Percentiles rank a stretch among this genome's conserved stretches.
These are phyloP conservation scores for Miichthys miiuy DNA, from an alignment of 2,797 vertebrate species.

Conservation along the genomic window DNA sequence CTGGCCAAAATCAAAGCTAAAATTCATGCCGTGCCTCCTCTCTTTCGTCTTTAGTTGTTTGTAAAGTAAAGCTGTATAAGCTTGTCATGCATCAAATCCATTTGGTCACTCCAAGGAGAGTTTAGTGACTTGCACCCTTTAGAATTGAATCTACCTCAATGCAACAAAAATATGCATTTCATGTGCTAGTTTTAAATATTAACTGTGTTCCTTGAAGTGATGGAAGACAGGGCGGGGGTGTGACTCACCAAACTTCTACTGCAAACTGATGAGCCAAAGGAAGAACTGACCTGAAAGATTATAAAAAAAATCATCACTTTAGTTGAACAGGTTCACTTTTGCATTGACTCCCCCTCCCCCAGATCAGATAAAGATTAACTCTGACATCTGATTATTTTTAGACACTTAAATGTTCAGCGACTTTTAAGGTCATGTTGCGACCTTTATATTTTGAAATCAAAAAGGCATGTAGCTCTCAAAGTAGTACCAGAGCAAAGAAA, in stretches of 20 bases:
- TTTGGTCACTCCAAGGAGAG: background rate
- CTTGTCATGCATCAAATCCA: constrained; percentile 10
- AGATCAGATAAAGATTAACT: constrained; percentile 32
- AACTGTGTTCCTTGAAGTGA: background rate
- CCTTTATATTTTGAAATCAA: constrained; percentile 29
- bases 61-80: constrained; percentile 15
- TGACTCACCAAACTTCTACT: constrained; percentile 82
- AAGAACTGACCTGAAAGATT: constrained; percentile 73
- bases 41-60: constrained; percentile 3
- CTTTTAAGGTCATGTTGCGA: constrained; percentile 12
- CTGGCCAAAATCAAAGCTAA: constrained; percentile 78
- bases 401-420: constrained; percentile 17
- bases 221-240: background rate
- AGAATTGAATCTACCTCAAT: background rate
- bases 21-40: constrained; percentile 28
- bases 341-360: background rate
- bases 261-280: constrained; percentile 58
- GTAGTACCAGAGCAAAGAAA: constrained; percentile 26
- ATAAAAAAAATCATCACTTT: background rate
- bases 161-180: background rate
- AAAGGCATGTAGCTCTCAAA: constrained; percentile 47
- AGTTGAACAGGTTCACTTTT: constrained; percentile 4
- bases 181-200: background rate
- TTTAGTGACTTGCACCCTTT: background rate
- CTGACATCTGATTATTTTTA: constrained; percentile 33